phyloP scores from a whole-genome alignment of 2,888 invertebrate species.

The Sphaerophoria taeniata region DNA sequence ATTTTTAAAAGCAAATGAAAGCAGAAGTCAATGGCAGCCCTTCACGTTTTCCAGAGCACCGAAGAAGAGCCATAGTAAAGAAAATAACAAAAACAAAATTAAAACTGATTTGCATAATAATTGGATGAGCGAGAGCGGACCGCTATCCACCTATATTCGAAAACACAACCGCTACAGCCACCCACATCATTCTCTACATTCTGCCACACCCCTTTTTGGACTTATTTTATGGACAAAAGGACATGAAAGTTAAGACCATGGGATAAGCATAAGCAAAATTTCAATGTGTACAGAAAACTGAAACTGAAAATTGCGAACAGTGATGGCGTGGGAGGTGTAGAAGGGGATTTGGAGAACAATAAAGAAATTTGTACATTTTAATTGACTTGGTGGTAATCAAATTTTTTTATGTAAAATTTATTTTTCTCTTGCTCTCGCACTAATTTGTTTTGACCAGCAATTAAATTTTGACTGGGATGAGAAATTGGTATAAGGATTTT shows the following conservation, averaged over 20 bases:
- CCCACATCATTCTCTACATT: conserved; percentile 7
- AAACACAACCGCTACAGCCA: not conserved
- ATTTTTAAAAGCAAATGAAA: not conserved
- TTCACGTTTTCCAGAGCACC: conserved; percentile 5
- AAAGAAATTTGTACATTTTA: conserved; percentile 70
- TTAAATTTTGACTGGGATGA: not conserved
- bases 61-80: not conserved
- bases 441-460: conserved; percentile 1
- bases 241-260: conserved; percentile 18
- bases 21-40: conserved; percentile 1
- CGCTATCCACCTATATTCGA: conserved; percentile 33
- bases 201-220: not conserved
- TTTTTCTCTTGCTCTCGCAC: not conserved
- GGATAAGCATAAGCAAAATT: conserved; percentile 28
- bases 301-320: too few species aligned
- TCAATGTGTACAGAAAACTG: not conserved
- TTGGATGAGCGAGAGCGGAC: conserved; percentile 56
- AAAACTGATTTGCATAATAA: conserved; percentile 73
- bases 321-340: too few species aligned
- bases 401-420: not conserved
- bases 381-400: conserved; percentile 56
- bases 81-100: conserved; percentile 45
- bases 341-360: conserved; percentile 23
- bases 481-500: too few species aligned
- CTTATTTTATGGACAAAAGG: conserved; percentile 12